Conservation (phyloP, 2,888 invertebrate genomes). For the Pyrocoelia pectoralis region DNA sequence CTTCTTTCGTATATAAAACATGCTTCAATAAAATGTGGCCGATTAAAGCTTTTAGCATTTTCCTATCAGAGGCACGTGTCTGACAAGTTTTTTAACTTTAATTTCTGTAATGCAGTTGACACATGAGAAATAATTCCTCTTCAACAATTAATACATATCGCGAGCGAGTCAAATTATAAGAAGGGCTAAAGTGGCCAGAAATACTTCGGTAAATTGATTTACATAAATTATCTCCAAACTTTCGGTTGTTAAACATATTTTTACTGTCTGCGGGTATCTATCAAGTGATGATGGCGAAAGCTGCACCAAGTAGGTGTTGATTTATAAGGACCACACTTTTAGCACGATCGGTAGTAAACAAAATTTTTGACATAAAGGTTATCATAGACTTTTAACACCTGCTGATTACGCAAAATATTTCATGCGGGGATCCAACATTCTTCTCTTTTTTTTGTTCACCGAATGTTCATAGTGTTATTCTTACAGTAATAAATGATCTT, state of each 20-base stretch:
- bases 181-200: not conserved
- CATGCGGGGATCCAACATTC: no score
- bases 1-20: conserved; percentile 16
- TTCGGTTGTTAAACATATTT: conserved; percentile 8
- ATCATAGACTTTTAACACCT: conserved; percentile 6
- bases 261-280: conserved; percentile 1
- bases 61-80: conserved; percentile 21
- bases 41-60: conserved; percentile 28
- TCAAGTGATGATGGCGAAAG: conserved; percentile 25
- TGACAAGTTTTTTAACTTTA: conserved; percentile 24
- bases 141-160: not conserved
- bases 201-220: not conserved
- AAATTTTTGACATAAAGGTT: conserved; percentile 6
- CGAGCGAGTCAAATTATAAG: not conserved
- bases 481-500: no score
- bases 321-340: conserved; percentile 28
- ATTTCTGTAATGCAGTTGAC: not conserved
- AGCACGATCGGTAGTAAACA: conserved; percentile 4
- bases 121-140: not conserved
- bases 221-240: conserved; percentile 10
- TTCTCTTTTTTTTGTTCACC: no score
- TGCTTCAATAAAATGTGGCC: conserved; percentile 20
- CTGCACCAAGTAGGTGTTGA: conserved; percentile 30
- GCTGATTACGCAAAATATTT: not conserved
- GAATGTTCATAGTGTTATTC: no score